Evolutionary conservation across 1,140 invertebrate species (phyloP), one percentile per base, ranked within the genome.

Genomic region (Phthorimaea operculella): DNA sequence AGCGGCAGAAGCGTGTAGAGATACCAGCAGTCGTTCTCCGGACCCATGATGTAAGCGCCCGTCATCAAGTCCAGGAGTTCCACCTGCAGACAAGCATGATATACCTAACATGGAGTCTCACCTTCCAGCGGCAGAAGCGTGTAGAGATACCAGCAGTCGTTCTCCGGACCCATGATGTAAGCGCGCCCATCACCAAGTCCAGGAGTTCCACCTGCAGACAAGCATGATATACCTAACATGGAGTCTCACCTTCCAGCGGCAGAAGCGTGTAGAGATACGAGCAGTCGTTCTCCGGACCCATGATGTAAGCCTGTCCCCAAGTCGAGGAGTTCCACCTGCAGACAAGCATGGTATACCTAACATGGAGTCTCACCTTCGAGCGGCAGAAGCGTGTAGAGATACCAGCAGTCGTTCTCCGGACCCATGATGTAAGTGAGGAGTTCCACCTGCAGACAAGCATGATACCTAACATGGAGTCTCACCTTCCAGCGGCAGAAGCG

Each of bases 371-470:
- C 67, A 84, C 85, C 85, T 79, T 85, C 83, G 0, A 87, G 67
- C 17, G 85, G 85, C 63, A 87, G 59, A 57, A 98, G 85, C 1
- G 97, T 98, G 80, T 98, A 99, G 42, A 99, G 87, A 82, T 98
- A 99, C 92, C 92, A 93, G 73, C 91, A 92, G 63, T 92, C 91
- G 68, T 76, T 92, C 54, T 94, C 90, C 15, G 94, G 91, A 1
- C 97, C 97, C 77, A 99, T 87, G 74, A 95, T 96, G 79, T 98
- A 98, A 0, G 96, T 97, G 67, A 99, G 83, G 50, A 94, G 86
- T 18, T 91, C 89, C 16, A 98, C 88, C 87, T 88, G 70, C 0
- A 68, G 34, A 60, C 17, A 69, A 59, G 39, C 6, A 28, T 4
- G 6, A 28, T n/a, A n/a, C n/a, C n/a, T n/a, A n/a, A n/a, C n/a